Conservation (phyloP, 2,888 invertebrate genomes). For the Drosophila niveifrons region DNA sequence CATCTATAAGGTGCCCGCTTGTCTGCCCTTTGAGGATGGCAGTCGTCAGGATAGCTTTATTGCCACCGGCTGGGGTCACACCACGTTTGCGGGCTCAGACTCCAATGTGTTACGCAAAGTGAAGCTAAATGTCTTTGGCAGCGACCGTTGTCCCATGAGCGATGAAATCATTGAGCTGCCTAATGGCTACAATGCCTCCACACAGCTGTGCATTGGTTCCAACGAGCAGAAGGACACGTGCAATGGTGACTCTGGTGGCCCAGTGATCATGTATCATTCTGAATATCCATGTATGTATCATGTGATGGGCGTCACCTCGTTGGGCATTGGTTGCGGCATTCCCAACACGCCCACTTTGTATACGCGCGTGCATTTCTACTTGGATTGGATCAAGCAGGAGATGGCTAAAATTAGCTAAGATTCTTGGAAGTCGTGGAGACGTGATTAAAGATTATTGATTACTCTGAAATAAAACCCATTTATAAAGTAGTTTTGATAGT, state of each 20-base stretch:
- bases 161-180: constrained; percentile 57
- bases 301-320: constrained; percentile 75
- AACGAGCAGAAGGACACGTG: constrained; percentile 70
- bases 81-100: constrained; percentile 71
- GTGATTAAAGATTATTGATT: neutral
- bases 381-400: constrained; percentile 74
- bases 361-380: constrained; percentile 72
- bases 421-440: neutral
- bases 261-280: constrained; percentile 68
- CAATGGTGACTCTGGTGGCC: constrained; percentile 81
- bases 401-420: constrained; percentile 31
- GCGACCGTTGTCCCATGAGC: constrained; percentile 44
- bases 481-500: constrained; percentile 1
- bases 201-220: constrained; percentile 79
- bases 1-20: constrained; percentile 85
- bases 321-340: constrained; percentile 68
- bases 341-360: constrained; percentile 73
- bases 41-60: constrained; percentile 68
- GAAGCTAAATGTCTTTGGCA: constrained; percentile 83
- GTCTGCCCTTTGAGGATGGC: constrained; percentile 82
- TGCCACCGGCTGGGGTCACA: constrained; percentile 86
- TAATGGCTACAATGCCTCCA: constrained; percentile 57
- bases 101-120: constrained; percentile 86
- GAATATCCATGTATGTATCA: constrained; percentile 75
- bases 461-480: neutral